phyloP scores from a whole-genome alignment of 1,140 invertebrate species.

The Tigriopus japonicus region DNA sequence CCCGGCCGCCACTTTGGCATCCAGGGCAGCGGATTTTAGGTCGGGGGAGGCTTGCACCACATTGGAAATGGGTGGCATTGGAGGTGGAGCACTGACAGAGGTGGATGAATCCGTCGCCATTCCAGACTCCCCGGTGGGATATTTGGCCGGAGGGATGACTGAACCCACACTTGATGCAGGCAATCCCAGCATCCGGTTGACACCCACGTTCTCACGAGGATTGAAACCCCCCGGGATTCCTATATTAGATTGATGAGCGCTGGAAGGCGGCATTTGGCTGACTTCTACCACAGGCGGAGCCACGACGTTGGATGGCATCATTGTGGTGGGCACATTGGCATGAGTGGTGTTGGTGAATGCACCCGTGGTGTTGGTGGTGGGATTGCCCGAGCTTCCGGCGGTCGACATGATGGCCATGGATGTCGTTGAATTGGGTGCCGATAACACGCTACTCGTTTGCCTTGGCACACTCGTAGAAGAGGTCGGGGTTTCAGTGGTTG shows the following conservation, averaged over 20 bases:
- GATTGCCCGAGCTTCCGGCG: not conserved
- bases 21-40: not conserved
- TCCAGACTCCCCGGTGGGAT: not conserved
- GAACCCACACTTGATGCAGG: not conserved
- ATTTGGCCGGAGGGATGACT: not conserved
- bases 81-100: not conserved
- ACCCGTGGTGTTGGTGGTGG: slow-evolving; percentile 13
- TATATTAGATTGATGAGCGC: slow-evolving; percentile 19
- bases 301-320: slow-evolving; percentile 10
- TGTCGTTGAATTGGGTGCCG: too few relatives aligned
- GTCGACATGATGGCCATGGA: not conserved
- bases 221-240: slow-evolving; percentile 19
- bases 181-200: not conserved
- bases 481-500: too few relatives aligned
- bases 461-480: too few relatives aligned
- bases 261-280: slow-evolving; percentile 18
- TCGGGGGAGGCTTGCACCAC: not conserved
- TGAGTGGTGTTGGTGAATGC: slow-evolving; percentile 12
- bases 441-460: too few relatives aligned
- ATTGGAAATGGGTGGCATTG: slow-evolving; percentile 5
- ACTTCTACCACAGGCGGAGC: slow-evolving; percentile 17
- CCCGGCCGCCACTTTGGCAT: not conserved
- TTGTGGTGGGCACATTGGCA: not conserved
- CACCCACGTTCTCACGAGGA: not conserved
- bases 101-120: not conserved